Evolutionary conservation across 2,888 invertebrate species (phyloP), one percentile per base, ranked within the genome.

Genomic region (Hydropsyche betteni): DNA sequence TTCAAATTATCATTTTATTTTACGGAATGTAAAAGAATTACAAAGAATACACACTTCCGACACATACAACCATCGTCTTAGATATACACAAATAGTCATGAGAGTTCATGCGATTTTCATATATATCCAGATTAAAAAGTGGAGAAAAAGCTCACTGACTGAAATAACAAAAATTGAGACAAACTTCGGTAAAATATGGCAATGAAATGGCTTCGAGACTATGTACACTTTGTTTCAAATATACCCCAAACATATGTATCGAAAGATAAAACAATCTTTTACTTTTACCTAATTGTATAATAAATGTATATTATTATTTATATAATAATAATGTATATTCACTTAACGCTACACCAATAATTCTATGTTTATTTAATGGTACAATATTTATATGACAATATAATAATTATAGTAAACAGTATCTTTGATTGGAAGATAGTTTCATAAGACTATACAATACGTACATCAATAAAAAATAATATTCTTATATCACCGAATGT

Each of bases 11-110:
- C n/a, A 36, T 77, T 78, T 77, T 77, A 77, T 77, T 77, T 75
- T 68, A 76, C 76, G 77, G 75, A 79, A 77, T 79, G 79, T 78
- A 77, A 78, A 78, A 78, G 74, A 78, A 78, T 51, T 77, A 77
- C 74, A 77, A 72, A 69, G 74, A 75, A 74, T 71, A 75, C 74
- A 79, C 79, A 76, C 68, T 74, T 76, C 61, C 64, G 74, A 79
- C 76, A 77, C 71, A 71, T 70, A 77, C 75, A 76, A 74, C 53
- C 68, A 55, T 53, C 44, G 14, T 69, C 51, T 44, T 10, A 6
- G 44, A 68, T 50, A 68, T 69, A 61, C 69, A 74, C 58, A 74
- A 33, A 74, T 50, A 68, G 55, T 50, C 69, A 69, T 50, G 36
- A 69, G 14, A 70, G 33, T 16, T 53, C 52, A 51, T 53, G 69